phyloP scores from a whole-genome alignment of 1,140 invertebrate species.

The Zelostemma sp. region DNA sequence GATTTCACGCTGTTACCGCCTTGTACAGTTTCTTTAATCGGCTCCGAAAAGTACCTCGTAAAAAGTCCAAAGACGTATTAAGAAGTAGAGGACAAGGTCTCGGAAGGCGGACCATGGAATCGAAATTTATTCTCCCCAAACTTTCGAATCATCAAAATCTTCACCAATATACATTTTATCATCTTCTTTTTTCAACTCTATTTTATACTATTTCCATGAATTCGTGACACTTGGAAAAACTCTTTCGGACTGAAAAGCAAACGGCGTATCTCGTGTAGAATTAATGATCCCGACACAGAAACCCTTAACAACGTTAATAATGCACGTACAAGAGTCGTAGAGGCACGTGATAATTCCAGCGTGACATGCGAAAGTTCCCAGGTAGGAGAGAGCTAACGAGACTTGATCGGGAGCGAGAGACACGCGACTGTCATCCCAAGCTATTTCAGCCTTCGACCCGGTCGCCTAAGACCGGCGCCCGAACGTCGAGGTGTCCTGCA shows the following conservation, averaged over 20 bases:
- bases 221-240: too few species aligned
- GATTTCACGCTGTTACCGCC: conserved; percentile 51
- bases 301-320: background rate
- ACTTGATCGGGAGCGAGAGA: conserved; percentile 17
- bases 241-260: too few species aligned
- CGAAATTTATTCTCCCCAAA: too few species aligned
- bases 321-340: background rate
- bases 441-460: conserved; percentile 25
- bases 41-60: conserved; percentile 46
- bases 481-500: conserved; percentile 35
- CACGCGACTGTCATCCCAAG: conserved; percentile 39
- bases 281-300: background rate
- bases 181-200: too few species aligned
- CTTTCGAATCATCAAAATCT: too few species aligned
- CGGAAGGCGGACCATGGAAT: background rate
- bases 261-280: too few species aligned
- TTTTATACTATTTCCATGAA: too few species aligned
- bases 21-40: conserved; percentile 50
- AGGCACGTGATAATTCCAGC: conserved; percentile 36
- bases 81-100: conserved; percentile 26
- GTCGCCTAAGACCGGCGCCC: conserved; percentile 22
- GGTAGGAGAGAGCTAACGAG: conserved; percentile 28
- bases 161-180: too few species aligned
- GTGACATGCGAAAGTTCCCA: conserved; percentile 28
- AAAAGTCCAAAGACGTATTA: conserved; percentile 42